These are phyloP conservation scores for Ciona savignyi DNA, from an alignment of 23 tunicate genomes.

Conservation along the genomic window DNA sequence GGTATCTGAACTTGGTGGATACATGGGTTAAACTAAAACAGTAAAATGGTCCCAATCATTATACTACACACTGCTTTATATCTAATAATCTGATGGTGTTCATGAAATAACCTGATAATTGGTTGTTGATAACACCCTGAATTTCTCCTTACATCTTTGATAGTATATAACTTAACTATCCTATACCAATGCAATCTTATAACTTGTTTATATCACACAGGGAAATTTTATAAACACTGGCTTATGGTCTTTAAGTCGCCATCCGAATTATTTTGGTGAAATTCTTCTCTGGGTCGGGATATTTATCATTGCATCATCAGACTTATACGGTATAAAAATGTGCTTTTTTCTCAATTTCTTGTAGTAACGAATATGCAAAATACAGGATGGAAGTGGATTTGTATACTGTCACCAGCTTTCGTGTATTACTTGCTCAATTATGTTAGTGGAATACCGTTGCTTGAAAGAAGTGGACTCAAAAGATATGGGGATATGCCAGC, in stretches of 20 bases:
- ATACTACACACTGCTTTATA: no score
- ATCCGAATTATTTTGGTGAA: conserved; percentile 98
- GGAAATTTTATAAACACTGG: conserved; percentile 75
- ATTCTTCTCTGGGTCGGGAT: conserved; percentile 80
- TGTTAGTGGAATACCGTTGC: conserved; percentile 85
- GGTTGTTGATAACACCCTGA: no score
- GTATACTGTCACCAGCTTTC: conserved; percentile 62
- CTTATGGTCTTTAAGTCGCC: conserved; percentile 89
- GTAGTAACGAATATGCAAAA: background rate
- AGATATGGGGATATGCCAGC: conserved; percentile 54
- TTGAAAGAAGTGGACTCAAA: conserved; percentile 61
- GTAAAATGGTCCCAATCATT: no score
- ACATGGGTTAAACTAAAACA: no score
- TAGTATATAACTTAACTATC: background rate
- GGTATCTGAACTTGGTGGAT: no score
- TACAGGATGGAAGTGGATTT: conserved; percentile 71
- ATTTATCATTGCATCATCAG: conserved; percentile 66
- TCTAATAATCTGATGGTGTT: no score
- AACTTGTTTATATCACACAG: conserved; percentile 6
- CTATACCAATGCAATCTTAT: background rate
- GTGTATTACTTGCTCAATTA: conserved; percentile 58
- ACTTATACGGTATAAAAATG: conserved; percentile 35
- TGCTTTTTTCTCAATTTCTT: no score
- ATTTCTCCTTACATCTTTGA: no score
- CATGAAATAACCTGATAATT: no score